Evolutionary conservation across 2,797 vertebrate species (phyloP), one percentile per base, ranked within the genome.

Genomic region (Coccyzus lansbergi): DNA sequence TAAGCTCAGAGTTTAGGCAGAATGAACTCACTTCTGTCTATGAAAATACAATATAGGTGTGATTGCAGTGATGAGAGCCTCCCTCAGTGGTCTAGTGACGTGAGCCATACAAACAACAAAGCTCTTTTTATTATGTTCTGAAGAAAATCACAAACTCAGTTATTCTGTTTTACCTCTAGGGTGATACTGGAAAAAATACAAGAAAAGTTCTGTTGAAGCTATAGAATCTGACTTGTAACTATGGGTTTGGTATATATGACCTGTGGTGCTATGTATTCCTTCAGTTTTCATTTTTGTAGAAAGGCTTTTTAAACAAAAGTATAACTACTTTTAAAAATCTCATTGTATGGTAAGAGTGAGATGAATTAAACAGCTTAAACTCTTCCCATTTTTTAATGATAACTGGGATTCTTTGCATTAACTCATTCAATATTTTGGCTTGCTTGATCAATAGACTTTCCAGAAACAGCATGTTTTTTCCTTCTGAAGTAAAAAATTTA

Each of bases 271-370:
- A n/a, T n/a, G n/a, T n/a, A n/a, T n/a, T n/a, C n/a, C 24, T 7
- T 11, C 31, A 49, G 29, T 87, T 96, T 91, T 84, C 31, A 67
- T 60, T 74, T 92, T 72, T 88, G 38, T n/a, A 81, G n/a, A 75
- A 72, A 71, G 3, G 1, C 4, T 51, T 52, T 51, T 55, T 53
- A 8, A 44, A n/a, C n/a, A n/a, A n/a, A n/a, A n/a, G n/a, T n/a
- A n/a, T n/a, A n/a, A n/a, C n/a, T n/a, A n/a, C n/a, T n/a, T n/a
- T n/a, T n/a, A n/a, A n/a, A n/a, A n/a, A n/a, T n/a, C n/a, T n/a
- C n/a, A n/a, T n/a, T n/a, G n/a, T n/a, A n/a, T n/a, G n/a, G n/a
- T n/a, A n/a, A n/a, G n/a, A n/a, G n/a, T n/a, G n/a, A n/a, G n/a
- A n/a, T n/a, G n/a, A n/a, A n/a, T n/a, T n/a, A n/a, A n/a, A n/a